Evolutionary conservation across 37 sponge, comb jelly and placozoan species (phyloP).

Genomic region (Hormiphora californensis): DNA sequence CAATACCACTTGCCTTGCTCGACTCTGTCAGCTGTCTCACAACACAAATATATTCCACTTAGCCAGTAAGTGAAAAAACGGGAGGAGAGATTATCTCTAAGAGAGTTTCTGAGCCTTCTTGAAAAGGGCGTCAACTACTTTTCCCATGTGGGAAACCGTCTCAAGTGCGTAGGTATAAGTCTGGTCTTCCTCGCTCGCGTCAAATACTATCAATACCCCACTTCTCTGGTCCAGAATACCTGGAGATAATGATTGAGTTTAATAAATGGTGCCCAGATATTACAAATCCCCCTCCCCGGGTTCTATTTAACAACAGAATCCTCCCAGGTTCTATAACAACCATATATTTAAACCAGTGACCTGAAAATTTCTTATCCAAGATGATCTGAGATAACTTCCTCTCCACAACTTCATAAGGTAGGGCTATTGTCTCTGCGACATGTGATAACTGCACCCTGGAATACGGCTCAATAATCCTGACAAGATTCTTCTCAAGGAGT

Average conservation of each 20-base stretch:
- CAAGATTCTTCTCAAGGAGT: conserved; percentile 89
- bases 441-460: conserved; percentile 85
- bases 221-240: conserved; percentile 95
- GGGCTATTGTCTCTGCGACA: conserved; percentile 73
- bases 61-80: no score
- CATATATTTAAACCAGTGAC: conserved; percentile 44
- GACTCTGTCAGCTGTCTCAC: no score
- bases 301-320: no score
- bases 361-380: conserved; percentile 89
- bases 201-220: conserved; percentile 86
- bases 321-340: no score
- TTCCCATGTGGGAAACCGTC: conserved; percentile 76
- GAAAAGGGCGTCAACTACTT: conserved; percentile 91
- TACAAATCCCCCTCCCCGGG: no score
- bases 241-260: no score
- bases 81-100: no score
- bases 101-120: conserved; percentile 68
- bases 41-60: no score
- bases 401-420: conserved; percentile 85
- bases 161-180: conserved; percentile 85
- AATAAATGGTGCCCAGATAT: no score
- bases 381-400: conserved; percentile 95
- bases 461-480: conserved; percentile 88
- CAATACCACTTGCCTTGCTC: no score
- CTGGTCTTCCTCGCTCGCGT: conserved; percentile 67